Evolutionary conservation across 2,113 vertebrate species (phyloP), one percentile per base, ranked within the genome.

Genomic region (Phylloscopus trochiloides): DNA sequence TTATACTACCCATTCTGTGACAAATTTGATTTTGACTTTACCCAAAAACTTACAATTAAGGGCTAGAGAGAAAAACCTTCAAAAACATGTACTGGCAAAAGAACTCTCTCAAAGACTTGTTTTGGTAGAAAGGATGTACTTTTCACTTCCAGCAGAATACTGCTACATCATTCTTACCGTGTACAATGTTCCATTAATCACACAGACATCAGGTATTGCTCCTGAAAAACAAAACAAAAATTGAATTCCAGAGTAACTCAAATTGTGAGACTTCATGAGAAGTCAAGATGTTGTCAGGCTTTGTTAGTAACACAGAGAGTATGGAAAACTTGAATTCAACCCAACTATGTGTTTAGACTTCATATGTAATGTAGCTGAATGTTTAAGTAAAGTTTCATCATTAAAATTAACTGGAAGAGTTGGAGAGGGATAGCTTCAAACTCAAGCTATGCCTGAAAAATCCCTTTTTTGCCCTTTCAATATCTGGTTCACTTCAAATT

Each of bases 101-200:
- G 7, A 86, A 87, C 36, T 51, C 80, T 77, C 52, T 72, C 29
- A 42, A 79, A 86, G n/a, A 59, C 34, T 86, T 85, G 6, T 82
- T 89, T 71, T 85, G 38, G 43, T 62, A 48, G 50, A 70, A 82
- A 86, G 8, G 6, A 10, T 51, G 8, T 38, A 42, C 10, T 7
- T 87, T 86, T 63, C 38, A 40, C 7, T 66, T 88, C 19, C 40
- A 81, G 12, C 38, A 57, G n/a, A 50, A 43, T 31, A 52, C 11
- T 59, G 19, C 21, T 77, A 4, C 65, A 76, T 52, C 3, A 45
- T 86, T 42, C 94, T 98, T 94, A 99, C 99, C 98, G 14, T 40
- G 83, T 97, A 98, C 20, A 95, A 70, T 17, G 76, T 97, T 86
- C 86, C 91, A 22, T 98, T 86, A 66, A 98, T 73, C 71, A 98